Evolutionary conservation across 2,888 invertebrate species (phyloP).

Genomic region (Liposcelis brunnea): DNA sequence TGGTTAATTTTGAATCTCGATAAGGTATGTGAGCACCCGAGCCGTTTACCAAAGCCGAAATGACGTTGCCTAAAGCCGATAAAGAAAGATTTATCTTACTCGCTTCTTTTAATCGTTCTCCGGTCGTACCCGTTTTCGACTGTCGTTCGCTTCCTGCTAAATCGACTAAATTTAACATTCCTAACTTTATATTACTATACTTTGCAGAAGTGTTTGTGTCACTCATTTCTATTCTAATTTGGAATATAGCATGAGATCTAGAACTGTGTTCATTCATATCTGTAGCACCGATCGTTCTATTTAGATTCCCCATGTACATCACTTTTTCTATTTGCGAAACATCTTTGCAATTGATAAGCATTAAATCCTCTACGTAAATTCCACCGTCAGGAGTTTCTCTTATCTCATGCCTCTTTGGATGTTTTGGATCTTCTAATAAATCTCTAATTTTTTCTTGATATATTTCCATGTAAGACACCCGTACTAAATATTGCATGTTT

Average conservation of each 20-base stretch:
- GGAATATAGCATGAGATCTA: constrained; percentile 94
- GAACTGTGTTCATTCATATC: constrained; percentile 99
- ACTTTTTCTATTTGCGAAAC: constrained; percentile 39
- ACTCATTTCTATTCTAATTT: constrained; percentile 86
- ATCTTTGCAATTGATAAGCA: constrained; percentile 28
- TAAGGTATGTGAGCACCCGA: constrained; percentile 93
- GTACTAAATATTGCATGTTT: constrained; percentile 87
- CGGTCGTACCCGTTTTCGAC: constrained; percentile 89
- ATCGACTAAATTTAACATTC: constrained; percentile 93
- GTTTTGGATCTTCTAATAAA: constrained; percentile 10
- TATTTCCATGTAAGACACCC: constrained; percentile 93
- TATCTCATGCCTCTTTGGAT: constrained; percentile 7
- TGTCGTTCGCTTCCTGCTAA: constrained; percentile 96
- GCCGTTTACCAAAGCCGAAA: constrained; percentile 85
- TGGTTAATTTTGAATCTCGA: constrained; percentile 90
- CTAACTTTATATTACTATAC: constrained; percentile 24
- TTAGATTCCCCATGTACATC: constrained; percentile 63
- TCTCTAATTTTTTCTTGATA: constrained; percentile 82
- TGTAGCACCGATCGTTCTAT: constrained; percentile 87
- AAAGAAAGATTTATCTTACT: constrained; percentile 94
- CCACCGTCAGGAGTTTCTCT: constrained; percentile 1
- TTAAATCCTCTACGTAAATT: constrained; percentile 5
- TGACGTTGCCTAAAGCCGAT: constrained; percentile 95
- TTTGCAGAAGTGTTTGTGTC: background rate
- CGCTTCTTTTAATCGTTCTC: constrained; percentile 84